Evolutionary conservation across 2,888 invertebrate genomes (phyloP).

Genomic region (Drosophila rubida): DNA sequence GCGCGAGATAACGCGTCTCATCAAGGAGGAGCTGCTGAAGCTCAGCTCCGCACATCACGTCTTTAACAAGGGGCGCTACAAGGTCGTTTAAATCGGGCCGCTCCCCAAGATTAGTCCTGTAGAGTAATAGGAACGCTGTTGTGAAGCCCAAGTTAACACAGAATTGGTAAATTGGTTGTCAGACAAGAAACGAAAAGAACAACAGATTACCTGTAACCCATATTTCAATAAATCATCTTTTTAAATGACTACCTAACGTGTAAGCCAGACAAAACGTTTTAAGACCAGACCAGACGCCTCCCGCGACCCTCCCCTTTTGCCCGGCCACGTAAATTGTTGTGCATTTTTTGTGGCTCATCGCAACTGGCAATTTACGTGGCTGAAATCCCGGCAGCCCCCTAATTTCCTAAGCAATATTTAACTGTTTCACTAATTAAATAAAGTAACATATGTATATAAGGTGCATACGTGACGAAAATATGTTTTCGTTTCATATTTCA

Average conservation of each 20-base stretch:
- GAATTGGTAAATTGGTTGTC: conserved; percentile 6
- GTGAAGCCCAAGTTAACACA: conserved; percentile 6
- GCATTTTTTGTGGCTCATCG: background rate
- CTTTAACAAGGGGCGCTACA: conserved; percentile 96
- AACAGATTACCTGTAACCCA: background rate
- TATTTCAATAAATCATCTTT: conserved; percentile 13
- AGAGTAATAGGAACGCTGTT: conserved; percentile 4
- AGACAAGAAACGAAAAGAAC: background rate
- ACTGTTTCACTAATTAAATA: background rate
- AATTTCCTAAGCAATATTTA: conserved; percentile 9
- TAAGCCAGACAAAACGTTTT: background rate
- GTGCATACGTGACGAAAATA: background rate
- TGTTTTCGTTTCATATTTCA: conserved; percentile 6
- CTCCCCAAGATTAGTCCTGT: background rate
- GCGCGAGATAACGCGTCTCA: conserved; percentile 97
- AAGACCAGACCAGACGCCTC: background rate
- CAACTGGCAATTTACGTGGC: background rate
- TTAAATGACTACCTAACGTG: conserved; percentile 3
- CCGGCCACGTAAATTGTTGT: background rate
- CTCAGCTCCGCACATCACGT: conserved; percentile 94
- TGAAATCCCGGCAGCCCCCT: background rate
- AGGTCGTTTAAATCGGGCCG: conserved; percentile 89
- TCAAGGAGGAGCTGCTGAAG: conserved; percentile 98
- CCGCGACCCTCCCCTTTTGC: too few relatives aligned
- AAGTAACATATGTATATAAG: background rate